Percentiles rank a stretch among this genome's conserved stretches.
Evolutionary conservation across 2,797 vertebrate species (phyloP).

Genomic region (Peromyscus aztecus): DNA sequence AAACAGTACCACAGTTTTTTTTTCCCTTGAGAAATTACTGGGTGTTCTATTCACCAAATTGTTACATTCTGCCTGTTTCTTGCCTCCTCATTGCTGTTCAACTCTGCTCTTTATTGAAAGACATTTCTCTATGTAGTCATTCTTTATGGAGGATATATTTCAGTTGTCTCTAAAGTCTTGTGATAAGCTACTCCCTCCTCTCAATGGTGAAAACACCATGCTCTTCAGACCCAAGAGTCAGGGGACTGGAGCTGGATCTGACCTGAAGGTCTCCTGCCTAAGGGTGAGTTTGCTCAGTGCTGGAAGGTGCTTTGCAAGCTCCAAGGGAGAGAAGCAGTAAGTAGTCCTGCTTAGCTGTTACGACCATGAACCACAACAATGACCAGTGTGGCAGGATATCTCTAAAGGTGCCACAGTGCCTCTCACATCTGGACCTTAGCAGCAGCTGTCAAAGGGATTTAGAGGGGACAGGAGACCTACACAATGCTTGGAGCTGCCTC

Average conservation of each 20-base stretch:
- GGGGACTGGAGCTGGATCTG: neutral
- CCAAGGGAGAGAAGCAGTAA: neutral
- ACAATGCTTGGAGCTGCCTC: neutral
- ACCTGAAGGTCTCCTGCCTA: neutral
- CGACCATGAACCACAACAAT: neutral
- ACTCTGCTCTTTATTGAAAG: neutral
- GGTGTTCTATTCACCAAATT: neutral
- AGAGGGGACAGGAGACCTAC: neutral
- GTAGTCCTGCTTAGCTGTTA: neutral
- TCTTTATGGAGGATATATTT: neutral
- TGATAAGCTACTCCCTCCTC: neutral
- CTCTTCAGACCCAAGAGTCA: neutral
- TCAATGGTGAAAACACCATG: neutral
- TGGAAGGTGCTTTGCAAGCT: neutral
- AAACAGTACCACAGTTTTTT: neutral
- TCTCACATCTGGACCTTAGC: no score
- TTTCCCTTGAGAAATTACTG: neutral
- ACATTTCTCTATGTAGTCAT: neutral
- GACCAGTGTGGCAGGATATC: neutral
- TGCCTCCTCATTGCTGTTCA: neutral
- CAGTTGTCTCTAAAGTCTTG: neutral
- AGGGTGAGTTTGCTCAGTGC: neutral
- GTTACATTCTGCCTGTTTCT: neutral
- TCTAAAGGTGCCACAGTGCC: neutral
- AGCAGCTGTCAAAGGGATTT: neutral